Conservation (phyloP, 2,888 invertebrate species). For the Himalopsyche anomala region DNA sequence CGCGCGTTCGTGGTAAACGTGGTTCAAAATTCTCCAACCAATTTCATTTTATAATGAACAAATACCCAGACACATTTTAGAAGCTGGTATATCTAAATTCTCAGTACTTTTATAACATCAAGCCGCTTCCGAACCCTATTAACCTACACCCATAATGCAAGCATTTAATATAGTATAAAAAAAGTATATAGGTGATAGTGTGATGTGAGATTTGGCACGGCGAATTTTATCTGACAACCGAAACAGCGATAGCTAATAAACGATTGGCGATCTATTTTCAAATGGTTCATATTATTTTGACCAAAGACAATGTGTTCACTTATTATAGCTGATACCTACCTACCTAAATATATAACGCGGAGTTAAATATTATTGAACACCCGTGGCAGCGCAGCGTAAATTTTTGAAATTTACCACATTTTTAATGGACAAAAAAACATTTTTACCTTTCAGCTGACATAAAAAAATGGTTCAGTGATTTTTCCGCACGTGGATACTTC, state of each 20-base stretch:
- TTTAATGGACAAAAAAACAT: too few relatives aligned
- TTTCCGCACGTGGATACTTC: too few relatives aligned
- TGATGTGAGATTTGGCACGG: conserved; percentile 32
- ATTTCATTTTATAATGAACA: conserved; percentile 38
- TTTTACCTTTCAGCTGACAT: too few relatives aligned
- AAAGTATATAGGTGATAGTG: not conserved
- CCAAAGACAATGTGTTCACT: too few relatives aligned
- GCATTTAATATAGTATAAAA: not conserved
- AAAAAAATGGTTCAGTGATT: too few relatives aligned
- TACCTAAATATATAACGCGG: too few relatives aligned
- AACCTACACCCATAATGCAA: conserved; percentile 30
- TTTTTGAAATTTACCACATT: too few relatives aligned
- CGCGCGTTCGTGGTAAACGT: conserved; percentile 11
- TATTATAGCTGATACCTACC: too few relatives aligned
- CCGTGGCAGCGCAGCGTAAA: too few relatives aligned
- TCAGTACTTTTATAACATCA: conserved; percentile 23
- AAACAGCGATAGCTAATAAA: not conserved
- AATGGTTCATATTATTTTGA: too few relatives aligned
- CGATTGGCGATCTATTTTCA: too few relatives aligned
- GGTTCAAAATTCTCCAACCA: conserved; percentile 8
- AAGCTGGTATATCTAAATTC: conserved; percentile 11
- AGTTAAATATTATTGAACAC: too few relatives aligned
- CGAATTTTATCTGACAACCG: conserved; percentile 22
- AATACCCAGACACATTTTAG: conserved; percentile 34
- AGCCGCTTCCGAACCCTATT: conserved; percentile 38